phyloP scores from a whole-genome alignment of 2,888 invertebrate genomes.

The Poecilobothrus nobilitatus region DNA sequence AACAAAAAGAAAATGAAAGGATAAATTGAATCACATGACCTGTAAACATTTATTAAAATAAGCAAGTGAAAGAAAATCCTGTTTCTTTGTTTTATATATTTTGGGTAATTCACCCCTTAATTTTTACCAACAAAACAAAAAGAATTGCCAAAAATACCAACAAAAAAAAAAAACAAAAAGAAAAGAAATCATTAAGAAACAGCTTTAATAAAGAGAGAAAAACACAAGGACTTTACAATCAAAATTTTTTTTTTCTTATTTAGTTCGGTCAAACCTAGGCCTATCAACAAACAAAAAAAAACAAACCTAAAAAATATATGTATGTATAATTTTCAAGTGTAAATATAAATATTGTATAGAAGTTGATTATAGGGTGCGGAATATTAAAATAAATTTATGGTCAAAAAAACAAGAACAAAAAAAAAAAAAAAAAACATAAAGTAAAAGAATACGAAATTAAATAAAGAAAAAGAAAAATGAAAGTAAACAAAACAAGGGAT shows the following conservation, averaged over 20 bases:
- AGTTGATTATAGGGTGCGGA: slow-evolving; percentile 6
- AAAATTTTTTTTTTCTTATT: too few species aligned
- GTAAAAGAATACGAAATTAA: too few species aligned
- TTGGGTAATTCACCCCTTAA: not conserved
- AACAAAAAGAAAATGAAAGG: not conserved
- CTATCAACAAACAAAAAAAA: not conserved
- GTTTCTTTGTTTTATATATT: too few species aligned
- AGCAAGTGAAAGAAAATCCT: not conserved
- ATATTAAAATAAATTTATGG: slow-evolving; percentile 3
- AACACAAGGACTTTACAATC: too few species aligned
- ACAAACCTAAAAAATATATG: not conserved
- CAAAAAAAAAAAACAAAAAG: too few species aligned
- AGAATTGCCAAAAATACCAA: too few species aligned
- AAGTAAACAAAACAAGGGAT: not conserved
- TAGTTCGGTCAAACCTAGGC: too few species aligned
- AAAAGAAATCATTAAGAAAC: too few species aligned
- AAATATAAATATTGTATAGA: not conserved
- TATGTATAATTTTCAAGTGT: not conserved
- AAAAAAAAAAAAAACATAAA: not conserved
- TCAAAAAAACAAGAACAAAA: not conserved
- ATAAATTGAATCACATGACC: slow-evolving; percentile 4
- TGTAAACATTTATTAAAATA: slow-evolving; percentile 2
- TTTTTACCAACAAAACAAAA: not conserved
- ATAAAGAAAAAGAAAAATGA: not conserved
- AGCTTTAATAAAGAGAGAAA: too few species aligned